phyloP scores from a whole-genome alignment of 2,888 invertebrate species.

The Tromatobia lineatoria region DNA sequence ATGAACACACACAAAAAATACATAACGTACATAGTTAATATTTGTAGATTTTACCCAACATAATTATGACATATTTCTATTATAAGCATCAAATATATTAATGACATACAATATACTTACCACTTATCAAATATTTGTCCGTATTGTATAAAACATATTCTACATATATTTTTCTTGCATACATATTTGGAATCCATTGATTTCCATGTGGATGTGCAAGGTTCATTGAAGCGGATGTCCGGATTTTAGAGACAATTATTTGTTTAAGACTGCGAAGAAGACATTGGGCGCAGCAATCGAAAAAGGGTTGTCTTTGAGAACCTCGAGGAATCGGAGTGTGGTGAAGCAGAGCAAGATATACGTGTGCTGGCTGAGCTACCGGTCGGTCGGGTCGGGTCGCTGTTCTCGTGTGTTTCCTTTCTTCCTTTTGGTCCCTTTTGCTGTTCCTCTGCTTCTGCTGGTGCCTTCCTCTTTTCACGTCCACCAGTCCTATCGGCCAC shows the following conservation, averaged over 20 bases:
- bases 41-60: no score
- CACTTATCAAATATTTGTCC: no score
- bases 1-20: no score
- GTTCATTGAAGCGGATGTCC: background rate
- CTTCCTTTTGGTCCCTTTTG: conserved; percentile 72
- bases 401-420: conserved; percentile 80
- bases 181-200: no score
- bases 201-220: background rate
- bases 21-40: no score
- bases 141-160: no score
- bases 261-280: background rate
- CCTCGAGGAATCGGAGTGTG: conserved; percentile 80
- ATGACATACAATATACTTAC: no score
- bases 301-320: conserved; percentile 78
- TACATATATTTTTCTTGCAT: no score
- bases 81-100: no score
- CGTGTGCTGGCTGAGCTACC: conserved; percentile 81
- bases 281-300: background rate
- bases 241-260: background rate
- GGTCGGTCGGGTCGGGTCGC: conserved; percentile 84
- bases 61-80: no score
- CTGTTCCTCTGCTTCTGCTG: conserved; percentile 71
- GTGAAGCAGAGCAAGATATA: conserved; percentile 82
- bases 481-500: conserved; percentile 52
- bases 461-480: conserved; percentile 61